These are phyloP conservation scores for Enteromius afrohamiltoni DNA, from an alignment of 2,797 vertebrate genomes.

Conservation along the genomic window DNA sequence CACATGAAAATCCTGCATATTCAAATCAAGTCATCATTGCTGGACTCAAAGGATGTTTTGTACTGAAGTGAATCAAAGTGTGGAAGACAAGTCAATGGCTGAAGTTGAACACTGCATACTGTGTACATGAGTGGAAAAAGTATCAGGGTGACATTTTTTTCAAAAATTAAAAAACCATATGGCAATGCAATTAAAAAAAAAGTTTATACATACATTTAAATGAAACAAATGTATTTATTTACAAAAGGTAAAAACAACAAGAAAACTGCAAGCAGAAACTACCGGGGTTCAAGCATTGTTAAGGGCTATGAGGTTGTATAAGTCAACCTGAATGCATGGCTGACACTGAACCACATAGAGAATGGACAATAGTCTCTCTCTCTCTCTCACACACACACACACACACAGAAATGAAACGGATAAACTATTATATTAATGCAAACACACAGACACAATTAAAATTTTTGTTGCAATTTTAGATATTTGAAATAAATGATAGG, in stretches of 20 bases:
- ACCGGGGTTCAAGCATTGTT: too few relatives aligned
- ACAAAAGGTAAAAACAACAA: background rate
- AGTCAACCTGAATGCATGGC: too few relatives aligned
- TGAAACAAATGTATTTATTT: background rate
- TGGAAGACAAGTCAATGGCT: background rate
- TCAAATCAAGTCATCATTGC: background rate
- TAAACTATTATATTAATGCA: too few relatives aligned
- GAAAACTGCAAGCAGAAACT: too few relatives aligned
- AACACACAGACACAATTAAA: too few relatives aligned
- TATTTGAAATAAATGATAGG: too few relatives aligned
- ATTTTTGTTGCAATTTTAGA: too few relatives aligned
- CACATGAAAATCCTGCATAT: constrained; percentile 4
- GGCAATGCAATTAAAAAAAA: background rate
- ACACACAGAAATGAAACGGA: too few relatives aligned
- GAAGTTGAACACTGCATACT: background rate
- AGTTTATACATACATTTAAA: background rate
- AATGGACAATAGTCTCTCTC: too few relatives aligned
- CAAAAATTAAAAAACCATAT: background rate
- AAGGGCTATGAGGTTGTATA: too few relatives aligned
- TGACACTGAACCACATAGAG: too few relatives aligned
- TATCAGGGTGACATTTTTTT: background rate
- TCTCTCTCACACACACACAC: too few relatives aligned
- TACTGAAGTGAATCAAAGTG: background rate
- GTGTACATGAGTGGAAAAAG: background rate
- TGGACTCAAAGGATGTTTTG: background rate